Base-by-base conservation (phyloP, 2,888 invertebrate genomes). In the Drosophila mayaguana region DNA sequence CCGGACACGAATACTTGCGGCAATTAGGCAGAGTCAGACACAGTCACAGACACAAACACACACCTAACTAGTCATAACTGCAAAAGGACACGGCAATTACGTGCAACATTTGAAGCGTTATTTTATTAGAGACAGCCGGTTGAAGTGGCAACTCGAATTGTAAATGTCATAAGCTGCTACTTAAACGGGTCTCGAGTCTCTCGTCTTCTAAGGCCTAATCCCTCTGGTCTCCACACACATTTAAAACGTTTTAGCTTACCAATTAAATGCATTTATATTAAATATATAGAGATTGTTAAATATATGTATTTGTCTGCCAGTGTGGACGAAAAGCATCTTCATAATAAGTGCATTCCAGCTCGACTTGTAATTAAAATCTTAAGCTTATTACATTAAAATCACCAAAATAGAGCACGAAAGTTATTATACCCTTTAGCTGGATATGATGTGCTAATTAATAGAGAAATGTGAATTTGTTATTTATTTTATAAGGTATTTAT, bases 51-150 rank as follows among this genome's bases (percentile, higher is more conserved):
- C 34, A 50, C 9, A 28, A 2, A n/a, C n/a, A 40, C n/a, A 40
- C 18, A 38, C 32, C 20, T 16, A 43, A 28, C 18, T 14, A 25
- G 38, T 36, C 32, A 63, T 54, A 46, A 50, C 22, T 55, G 36
- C 59, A 67, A 77, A 74, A 74, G 83, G 65, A 71, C 65, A 62
- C 63, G 65, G 60, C 74, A 76, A 80, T 83, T 85, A 84, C 73
- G 72, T 85, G 81, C 76, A 60, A 80, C 78, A 86, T 80, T 88
- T 86, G 62, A 83, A 78, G 74, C 63, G 72, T 68, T 56, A 86
- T 88, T 84, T 84, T 84, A 88, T 80, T 67, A 67, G 63, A 69
- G 62, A 66, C 84, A 72, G 45, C 55, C 75, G 42, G 40, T 25
- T 71, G 61, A 68, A 63, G 67, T 59, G 66, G 68, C 73, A 68